phyloP scores from a whole-genome alignment of 2,797 vertebrate species.

The Ambastaia sidthimunki region DNA sequence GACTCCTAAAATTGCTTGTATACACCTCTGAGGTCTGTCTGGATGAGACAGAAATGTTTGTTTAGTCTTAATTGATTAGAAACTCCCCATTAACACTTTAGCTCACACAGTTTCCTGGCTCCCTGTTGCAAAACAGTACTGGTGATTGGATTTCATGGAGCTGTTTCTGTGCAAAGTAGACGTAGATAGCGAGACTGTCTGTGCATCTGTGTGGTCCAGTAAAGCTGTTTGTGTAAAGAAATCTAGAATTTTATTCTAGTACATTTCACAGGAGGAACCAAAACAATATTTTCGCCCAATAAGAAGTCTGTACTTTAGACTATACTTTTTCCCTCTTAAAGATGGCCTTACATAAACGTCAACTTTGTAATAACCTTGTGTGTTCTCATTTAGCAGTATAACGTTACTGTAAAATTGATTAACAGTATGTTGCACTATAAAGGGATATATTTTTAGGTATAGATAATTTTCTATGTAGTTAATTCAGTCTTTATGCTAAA shows the following conservation, averaged over 20 bases:
- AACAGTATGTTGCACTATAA: background rate
- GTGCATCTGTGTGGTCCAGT: too few species aligned
- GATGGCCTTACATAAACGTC: too few species aligned
- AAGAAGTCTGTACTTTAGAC: too few species aligned
- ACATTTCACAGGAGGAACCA: too few species aligned
- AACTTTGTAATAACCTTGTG: too few species aligned
- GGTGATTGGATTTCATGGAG: background rate
- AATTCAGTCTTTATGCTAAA: background rate
- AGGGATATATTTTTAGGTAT: background rate
- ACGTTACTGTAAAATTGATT: background rate
- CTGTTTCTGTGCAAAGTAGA: background rate
- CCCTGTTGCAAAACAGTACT: background rate
- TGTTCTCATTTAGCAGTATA: background rate
- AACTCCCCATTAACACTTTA: background rate
- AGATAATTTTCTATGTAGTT: background rate
- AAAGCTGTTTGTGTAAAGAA: too few species aligned
- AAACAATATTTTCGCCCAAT: too few species aligned
- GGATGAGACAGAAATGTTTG: background rate
- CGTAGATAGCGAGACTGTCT: too few species aligned
- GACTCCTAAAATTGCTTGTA: background rate
- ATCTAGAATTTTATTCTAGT: too few species aligned
- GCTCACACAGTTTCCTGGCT: slow-evolving; percentile 36
- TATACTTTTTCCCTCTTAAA: too few species aligned
- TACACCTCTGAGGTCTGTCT: background rate
- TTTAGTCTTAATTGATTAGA: background rate